Evolutionary conservation across 2,113 vertebrate species (phyloP).

Genomic region (Saiga tatarica): DNA sequence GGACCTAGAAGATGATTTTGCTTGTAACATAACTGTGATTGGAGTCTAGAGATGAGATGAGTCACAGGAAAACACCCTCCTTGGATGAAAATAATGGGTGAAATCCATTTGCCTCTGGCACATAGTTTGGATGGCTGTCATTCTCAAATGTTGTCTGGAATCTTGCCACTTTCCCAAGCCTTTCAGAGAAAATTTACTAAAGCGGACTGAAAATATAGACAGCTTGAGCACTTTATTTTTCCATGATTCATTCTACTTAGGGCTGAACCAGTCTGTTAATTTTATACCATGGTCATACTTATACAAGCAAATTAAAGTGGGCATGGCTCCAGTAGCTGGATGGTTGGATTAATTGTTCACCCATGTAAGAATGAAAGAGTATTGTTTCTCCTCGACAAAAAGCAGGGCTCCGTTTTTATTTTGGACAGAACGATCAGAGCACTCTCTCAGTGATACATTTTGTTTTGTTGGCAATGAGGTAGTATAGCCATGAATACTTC

Average conservation of each 20-base stretch:
- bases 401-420: neutral
- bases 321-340: neutral
- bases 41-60: neutral
- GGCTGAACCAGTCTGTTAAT: neutral
- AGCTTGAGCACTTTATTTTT: slow-evolving; percentile 17
- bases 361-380: neutral
- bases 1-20: neutral
- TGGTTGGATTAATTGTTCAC: neutral
- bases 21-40: neutral
- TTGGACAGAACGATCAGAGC: neutral
- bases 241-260: slow-evolving; percentile 65
- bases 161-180: neutral
- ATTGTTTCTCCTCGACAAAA: neutral
- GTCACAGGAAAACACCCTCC: neutral
- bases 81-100: neutral
- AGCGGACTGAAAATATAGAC: slow-evolving; percentile 9
- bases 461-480: neutral
- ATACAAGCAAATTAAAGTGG: slow-evolving; percentile 32
- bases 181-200: slow-evolving; percentile 49
- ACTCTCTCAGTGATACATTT: neutral
- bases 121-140: neutral
- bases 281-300: slow-evolving; percentile 4
- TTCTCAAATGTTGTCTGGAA: neutral
- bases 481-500: neutral
- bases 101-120: neutral